phyloP scores from a whole-genome alignment of 2,797 vertebrate genomes.

The Chelon auratus region DNA sequence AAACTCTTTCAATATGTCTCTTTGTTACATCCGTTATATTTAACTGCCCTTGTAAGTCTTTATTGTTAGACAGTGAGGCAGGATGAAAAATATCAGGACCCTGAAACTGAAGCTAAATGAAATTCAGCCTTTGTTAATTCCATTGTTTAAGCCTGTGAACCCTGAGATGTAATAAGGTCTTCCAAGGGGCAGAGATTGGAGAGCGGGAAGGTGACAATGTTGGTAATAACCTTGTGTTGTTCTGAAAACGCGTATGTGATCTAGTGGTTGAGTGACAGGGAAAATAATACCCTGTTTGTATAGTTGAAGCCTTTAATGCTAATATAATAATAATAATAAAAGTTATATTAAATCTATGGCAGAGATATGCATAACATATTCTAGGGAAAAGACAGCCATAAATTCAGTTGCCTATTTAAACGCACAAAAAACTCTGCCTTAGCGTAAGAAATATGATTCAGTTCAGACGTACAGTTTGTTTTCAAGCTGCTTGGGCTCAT shows the following conservation, averaged over 20 bases:
- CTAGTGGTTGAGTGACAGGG: background rate
- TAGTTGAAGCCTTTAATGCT: too few relatives aligned
- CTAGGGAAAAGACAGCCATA: too few relatives aligned
- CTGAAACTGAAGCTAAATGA: constrained; percentile 25
- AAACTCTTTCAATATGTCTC: background rate
- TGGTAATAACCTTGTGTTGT: background rate
- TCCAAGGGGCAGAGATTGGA: background rate
- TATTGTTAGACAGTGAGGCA: background rate
- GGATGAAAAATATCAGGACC: background rate
- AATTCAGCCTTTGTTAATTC: constrained; percentile 12
- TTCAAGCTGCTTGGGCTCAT: background rate
- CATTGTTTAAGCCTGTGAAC: background rate
- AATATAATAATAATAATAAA: too few relatives aligned
- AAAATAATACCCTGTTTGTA: background rate
- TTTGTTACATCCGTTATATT: background rate
- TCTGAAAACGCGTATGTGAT: background rate
- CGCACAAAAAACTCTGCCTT: background rate
- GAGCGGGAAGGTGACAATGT: background rate
- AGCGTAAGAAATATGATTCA: too few relatives aligned
- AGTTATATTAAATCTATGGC: too few relatives aligned
- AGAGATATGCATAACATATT: too few relatives aligned
- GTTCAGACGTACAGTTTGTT: background rate
- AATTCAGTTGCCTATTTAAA: too few relatives aligned
- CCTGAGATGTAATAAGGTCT: background rate
- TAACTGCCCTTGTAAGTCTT: background rate